Conservation (phyloP, 2,888 invertebrate genomes). For the Ichneumoninae sp. region DNA sequence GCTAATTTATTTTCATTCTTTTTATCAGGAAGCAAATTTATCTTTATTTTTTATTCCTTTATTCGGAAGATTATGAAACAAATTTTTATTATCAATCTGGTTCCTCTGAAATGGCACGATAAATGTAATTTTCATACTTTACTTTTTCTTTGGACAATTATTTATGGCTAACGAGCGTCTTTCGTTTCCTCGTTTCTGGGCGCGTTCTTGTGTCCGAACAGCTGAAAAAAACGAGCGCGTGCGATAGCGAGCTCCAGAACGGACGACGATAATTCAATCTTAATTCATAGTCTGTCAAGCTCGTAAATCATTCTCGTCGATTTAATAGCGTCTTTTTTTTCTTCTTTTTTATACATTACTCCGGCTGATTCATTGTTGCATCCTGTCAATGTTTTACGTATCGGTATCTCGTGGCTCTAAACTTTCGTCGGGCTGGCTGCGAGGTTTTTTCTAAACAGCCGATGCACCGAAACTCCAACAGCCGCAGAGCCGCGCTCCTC, state of each 20-base stretch:
- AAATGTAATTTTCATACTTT: background rate
- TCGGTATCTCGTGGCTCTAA: constrained; percentile 4
- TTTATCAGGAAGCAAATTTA: background rate
- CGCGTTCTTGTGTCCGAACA: background rate
- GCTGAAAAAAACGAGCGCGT: background rate
- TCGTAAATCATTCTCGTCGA: constrained; percentile 24
- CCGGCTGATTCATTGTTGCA: constrained; percentile 31
- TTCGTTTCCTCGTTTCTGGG: background rate
- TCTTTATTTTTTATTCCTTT: background rate
- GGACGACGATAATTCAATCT: constrained; percentile 32
- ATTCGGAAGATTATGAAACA: background rate
- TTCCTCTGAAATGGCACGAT: background rate
- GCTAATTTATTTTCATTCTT: background rate
- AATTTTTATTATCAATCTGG: background rate
- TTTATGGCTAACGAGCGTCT: background rate
- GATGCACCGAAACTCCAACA: background rate
- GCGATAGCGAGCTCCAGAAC: background rate
- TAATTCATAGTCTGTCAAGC: constrained; percentile 9
- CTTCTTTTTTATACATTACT: background rate
- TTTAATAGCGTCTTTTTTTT: constrained; percentile 1
- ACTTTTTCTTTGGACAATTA: background rate
- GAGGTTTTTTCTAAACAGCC: background rate
- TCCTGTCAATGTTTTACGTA: constrained; percentile 6
- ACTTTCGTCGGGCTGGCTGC: background rate
- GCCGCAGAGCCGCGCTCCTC: background rate